Evolutionary conservation across 2,113 vertebrate species (phyloP).

Genomic region (Donacobius atricapilla): DNA sequence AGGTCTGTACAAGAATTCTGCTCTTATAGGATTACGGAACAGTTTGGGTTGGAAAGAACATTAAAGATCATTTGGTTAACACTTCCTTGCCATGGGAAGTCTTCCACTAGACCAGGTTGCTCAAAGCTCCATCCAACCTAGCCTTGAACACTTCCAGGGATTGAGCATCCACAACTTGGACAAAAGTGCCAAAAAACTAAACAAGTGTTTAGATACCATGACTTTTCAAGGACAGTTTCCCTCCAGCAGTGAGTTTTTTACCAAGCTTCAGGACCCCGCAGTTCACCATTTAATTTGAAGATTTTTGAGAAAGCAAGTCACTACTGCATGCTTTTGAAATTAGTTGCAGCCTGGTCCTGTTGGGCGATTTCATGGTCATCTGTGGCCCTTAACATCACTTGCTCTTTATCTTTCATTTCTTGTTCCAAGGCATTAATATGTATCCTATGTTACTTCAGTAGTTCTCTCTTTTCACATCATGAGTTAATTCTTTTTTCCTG

Average conservation of each 20-base stretch:
- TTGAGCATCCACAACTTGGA: accelerated
- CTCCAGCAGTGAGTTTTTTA: neutral
- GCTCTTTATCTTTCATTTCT: slow-evolving; percentile 4
- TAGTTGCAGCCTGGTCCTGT: neutral
- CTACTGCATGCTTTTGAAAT: neutral
- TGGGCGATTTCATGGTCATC: neutral
- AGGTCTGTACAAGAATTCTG: neutral
- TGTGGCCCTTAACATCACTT: neutral
- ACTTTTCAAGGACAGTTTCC: neutral
- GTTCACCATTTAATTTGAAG: neutral
- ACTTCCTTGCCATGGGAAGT: accelerated
- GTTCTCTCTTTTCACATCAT: neutral
- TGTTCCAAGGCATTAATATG: neutral
- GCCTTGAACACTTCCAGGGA: neutral
- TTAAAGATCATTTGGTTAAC: neutral
- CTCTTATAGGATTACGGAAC: neutral
- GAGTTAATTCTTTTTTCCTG: neutral
- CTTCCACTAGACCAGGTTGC: neutral
- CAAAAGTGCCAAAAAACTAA: neutral
- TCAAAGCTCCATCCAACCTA: neutral
- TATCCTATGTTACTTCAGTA: neutral
- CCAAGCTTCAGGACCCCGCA: neutral
- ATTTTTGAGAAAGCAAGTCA: neutral
- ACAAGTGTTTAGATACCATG: neutral
- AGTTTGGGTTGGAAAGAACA: neutral